Evolutionary conservation across 2,113 vertebrate genomes (phyloP).

Genomic region (Melanerpes formicivorus): DNA sequence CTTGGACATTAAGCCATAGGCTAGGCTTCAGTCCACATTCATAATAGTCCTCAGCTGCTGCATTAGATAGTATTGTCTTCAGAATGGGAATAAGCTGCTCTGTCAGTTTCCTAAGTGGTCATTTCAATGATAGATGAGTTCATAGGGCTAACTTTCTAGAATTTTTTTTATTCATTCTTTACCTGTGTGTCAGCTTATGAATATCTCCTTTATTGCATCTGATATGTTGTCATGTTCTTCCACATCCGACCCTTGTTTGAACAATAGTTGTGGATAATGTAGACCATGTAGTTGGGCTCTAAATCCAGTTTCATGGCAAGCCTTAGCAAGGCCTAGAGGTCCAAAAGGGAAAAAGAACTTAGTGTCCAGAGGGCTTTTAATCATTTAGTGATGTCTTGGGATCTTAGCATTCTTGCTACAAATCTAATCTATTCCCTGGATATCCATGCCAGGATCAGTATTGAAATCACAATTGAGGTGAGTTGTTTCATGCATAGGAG

Average conservation of each 20-base stretch:
- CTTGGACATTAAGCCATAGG: neutral
- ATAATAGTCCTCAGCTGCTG: neutral
- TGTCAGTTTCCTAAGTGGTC: neutral
- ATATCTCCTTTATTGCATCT: neutral
- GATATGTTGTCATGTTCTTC: neutral
- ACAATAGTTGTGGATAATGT: neutral
- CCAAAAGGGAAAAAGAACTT: neutral
- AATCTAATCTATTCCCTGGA: neutral
- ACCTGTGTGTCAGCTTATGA: neutral
- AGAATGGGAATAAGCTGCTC: neutral
- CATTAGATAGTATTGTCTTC: neutral
- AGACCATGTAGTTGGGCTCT: neutral
- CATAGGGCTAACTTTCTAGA: neutral
- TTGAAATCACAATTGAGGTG: neutral
- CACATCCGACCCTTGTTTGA: neutral
- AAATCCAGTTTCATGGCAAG: neutral
- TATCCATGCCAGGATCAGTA: neutral
- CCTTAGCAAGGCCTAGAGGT: neutral
- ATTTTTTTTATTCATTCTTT: neutral
- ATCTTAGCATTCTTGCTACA: neutral
- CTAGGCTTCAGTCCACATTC: neutral
- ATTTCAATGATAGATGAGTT: neutral
- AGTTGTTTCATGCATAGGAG: neutral
- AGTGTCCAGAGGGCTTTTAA: neutral
- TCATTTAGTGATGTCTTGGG: neutral